A percentile compares a stretch with the other conserved stretches of the same genome.
These are phyloP conservation scores for Drosophila parabipectinata DNA, from an alignment of 1,140 invertebrate species.

Conservation along the genomic window DNA sequence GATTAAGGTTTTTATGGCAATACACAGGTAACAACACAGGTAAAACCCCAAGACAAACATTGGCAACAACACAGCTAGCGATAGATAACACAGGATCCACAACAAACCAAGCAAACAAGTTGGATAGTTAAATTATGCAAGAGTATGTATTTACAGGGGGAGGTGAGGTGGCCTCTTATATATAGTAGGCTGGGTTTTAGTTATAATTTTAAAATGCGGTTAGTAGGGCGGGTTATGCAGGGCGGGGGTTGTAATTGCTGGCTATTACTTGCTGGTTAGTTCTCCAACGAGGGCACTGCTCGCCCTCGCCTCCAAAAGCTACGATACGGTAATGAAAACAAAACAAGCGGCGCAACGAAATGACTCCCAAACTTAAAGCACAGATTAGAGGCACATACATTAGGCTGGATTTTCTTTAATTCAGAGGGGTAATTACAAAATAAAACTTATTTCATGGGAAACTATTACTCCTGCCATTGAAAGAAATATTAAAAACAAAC, in stretches of 20 bases:
- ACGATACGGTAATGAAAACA: slow-evolving; percentile 38
- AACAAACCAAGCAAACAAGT: slow-evolving; percentile 52
- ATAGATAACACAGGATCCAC: slow-evolving; percentile 40
- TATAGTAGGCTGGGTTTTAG: slow-evolving; percentile 16
- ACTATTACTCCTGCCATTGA: too few relatives aligned
- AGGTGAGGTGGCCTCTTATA: slow-evolving; percentile 12
- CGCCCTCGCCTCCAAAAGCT: slow-evolving; percentile 21
- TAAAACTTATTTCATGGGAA: background rate
- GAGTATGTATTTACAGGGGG: slow-evolving; percentile 31
- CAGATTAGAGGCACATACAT: slow-evolving; percentile 8
- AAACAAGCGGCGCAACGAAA: slow-evolving; percentile 40
- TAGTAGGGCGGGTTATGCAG: slow-evolving; percentile 32
- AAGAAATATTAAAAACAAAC: too few relatives aligned
- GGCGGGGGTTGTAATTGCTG: slow-evolving; percentile 40
- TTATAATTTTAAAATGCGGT: slow-evolving; percentile 34
- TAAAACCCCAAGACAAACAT: slow-evolving; percentile 19
- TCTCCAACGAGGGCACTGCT: slow-evolving; percentile 24
- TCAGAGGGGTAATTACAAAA: background rate
- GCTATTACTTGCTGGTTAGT: slow-evolving; percentile 32
- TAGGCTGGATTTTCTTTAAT: too few relatives aligned
- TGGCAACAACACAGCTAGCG: slow-evolving; percentile 53
- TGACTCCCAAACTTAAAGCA: slow-evolving; percentile 33
- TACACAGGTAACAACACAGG: background rate
- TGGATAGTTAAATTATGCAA: slow-evolving; percentile 40
- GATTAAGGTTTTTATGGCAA: slow-evolving; percentile 10